Conservation (phyloP, 2,888 invertebrate species). For the Drosophila colorata region DNA sequence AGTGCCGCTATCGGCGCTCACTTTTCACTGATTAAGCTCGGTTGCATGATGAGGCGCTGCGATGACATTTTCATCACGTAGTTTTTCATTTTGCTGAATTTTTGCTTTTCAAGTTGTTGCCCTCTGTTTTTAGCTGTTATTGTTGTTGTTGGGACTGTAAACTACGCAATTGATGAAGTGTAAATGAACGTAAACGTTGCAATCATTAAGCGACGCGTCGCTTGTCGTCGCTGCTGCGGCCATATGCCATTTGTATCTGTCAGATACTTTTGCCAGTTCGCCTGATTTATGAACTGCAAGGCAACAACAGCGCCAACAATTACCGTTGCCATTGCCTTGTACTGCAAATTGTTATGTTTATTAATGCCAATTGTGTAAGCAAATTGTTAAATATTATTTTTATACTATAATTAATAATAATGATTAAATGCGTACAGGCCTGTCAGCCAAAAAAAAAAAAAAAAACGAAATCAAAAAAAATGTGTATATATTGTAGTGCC, state of each 20-base stretch:
- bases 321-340: constrained; percentile 45
- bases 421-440: constrained; percentile 33
- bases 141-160: constrained; percentile 41
- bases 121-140: constrained; percentile 24
- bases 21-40: constrained; percentile 37
- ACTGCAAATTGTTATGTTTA: constrained; percentile 58
- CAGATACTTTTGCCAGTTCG: constrained; percentile 67
- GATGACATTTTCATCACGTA: constrained; percentile 57
- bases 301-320: constrained; percentile 36
- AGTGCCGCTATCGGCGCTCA: constrained; percentile 17
- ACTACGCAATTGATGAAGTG: constrained; percentile 79
- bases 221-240: constrained; percentile 16
- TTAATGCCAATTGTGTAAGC: constrained; percentile 56
- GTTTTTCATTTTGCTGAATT: constrained; percentile 49
- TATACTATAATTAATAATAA: constrained; percentile 61
- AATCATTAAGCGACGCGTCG: constrained; percentile 58
- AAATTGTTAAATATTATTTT: constrained; percentile 47
- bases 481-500: neutral
- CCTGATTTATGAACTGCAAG: constrained; percentile 73
- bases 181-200: constrained; percentile 71
- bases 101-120: constrained; percentile 41
- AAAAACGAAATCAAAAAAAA: neutral
- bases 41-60: constrained; percentile 20
- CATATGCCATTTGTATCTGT: constrained; percentile 77
- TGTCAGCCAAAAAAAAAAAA: neutral